These are phyloP conservation scores for Argyra leucocephala DNA, from an alignment of 2,888 invertebrate species.

Conservation along the genomic window DNA sequence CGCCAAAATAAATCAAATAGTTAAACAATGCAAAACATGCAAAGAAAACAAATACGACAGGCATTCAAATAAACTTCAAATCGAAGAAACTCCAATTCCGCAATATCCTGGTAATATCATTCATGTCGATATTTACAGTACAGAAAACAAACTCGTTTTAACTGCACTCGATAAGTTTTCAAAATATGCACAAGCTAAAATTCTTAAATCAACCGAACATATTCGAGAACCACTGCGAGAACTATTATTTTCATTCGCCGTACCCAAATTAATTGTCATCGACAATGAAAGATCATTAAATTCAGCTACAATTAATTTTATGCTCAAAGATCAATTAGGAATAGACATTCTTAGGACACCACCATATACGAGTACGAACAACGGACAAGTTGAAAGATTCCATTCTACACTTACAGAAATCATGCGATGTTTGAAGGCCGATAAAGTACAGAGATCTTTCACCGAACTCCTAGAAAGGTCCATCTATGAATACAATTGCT, in stretches of 20 bases:
- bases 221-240: slow-evolving; percentile 20
- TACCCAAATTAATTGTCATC: slow-evolving; percentile 22
- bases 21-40: slow-evolving; percentile 17
- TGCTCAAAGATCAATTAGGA: slow-evolving; percentile 20
- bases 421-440: slow-evolving; percentile 21
- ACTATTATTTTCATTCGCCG: slow-evolving; percentile 21
- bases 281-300: slow-evolving; percentile 25
- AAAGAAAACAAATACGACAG: slow-evolving; percentile 21
- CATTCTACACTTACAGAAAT: slow-evolving; percentile 24
- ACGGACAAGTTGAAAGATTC: slow-evolving; percentile 17
- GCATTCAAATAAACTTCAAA: slow-evolving; percentile 19
- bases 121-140: slow-evolving; percentile 22
- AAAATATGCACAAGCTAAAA: slow-evolving; percentile 17
- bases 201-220: slow-evolving; percentile 20
- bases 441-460: slow-evolving; percentile 17
- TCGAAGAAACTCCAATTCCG: slow-evolving; percentile 22
- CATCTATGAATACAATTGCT: slow-evolving; percentile 20
- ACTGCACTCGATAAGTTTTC: slow-evolving; percentile 22
- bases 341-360: slow-evolving; percentile 21
- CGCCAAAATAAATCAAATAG: not conserved
- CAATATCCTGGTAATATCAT: slow-evolving; percentile 21
- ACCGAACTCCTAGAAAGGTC: slow-evolving; percentile 21
- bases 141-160: slow-evolving; percentile 18
- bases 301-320: slow-evolving; percentile 19
- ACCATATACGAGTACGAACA: slow-evolving; percentile 20